Percentiles rank a stretch among this genome's conserved stretches.
These are phyloP conservation scores for Bombus polaris DNA, from an alignment of 1,140 invertebrate genomes.

Conservation along the genomic window DNA sequence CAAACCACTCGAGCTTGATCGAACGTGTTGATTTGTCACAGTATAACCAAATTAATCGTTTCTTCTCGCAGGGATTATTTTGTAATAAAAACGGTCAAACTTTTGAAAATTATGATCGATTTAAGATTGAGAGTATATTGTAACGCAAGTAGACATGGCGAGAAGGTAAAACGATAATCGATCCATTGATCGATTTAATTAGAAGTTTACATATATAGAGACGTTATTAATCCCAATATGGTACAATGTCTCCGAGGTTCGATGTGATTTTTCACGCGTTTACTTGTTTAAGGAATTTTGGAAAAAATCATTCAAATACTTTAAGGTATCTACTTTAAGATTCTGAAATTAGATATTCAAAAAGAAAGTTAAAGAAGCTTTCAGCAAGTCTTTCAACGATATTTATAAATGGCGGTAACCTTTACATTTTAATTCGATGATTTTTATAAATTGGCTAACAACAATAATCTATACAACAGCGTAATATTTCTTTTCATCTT, in stretches of 20 bases:
- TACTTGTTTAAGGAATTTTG: too few relatives aligned
- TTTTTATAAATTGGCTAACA: neutral
- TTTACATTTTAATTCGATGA: neutral
- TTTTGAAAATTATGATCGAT: neutral
- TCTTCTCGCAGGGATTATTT: neutral
- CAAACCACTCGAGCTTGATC: too few relatives aligned
- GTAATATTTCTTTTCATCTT: neutral
- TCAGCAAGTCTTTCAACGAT: neutral
- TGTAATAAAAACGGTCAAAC: neutral
- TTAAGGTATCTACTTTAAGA: neutral
- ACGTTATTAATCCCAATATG: too few relatives aligned
- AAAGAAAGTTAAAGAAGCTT: neutral
- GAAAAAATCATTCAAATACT: neutral
- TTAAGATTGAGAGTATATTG: neutral
- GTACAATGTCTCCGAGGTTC: neutral
- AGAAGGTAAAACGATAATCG: slow-evolving; percentile 34
- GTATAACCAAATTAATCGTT: neutral
- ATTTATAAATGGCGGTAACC: neutral
- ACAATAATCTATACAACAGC: neutral
- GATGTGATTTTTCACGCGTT: too few relatives aligned
- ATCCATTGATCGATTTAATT: slow-evolving; percentile 1
- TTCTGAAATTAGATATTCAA: neutral
- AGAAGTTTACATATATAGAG: neutral
- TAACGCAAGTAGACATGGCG: slow-evolving; percentile 2
- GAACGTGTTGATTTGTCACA: neutral